phyloP scores from a whole-genome alignment of 2,888 invertebrate species.

The Torymus texanus region DNA sequence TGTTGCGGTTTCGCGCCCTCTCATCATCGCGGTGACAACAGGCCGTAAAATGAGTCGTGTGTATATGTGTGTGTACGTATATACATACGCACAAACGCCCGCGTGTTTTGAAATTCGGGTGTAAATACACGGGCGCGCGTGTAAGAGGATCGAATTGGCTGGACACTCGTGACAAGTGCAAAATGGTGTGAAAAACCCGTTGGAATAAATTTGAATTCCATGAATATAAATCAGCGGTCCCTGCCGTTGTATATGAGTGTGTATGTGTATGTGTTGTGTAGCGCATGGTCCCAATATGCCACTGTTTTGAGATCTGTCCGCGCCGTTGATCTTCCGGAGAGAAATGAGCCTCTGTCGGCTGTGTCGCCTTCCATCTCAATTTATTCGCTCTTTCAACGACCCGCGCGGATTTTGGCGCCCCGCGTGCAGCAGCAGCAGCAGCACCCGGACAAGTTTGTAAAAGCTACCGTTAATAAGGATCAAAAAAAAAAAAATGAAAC shows the following conservation, averaged over 20 bases:
- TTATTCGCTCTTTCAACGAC: not conserved
- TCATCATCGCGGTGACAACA: not conserved
- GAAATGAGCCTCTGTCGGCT: constrained; percentile 12
- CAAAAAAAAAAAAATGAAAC: too few species aligned
- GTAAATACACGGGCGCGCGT: constrained; percentile 4
- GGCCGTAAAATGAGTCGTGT: too few species aligned
- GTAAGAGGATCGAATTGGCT: constrained; percentile 13
- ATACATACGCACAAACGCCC: not conserved
- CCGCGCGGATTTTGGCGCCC: too few species aligned
- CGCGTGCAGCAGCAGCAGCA: too few species aligned
- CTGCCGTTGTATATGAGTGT: too few species aligned
- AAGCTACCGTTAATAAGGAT: too few species aligned
- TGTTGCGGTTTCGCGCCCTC: not conserved
- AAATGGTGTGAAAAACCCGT: constrained; percentile 48
- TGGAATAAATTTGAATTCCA: constrained; percentile 53
- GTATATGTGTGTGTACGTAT: too few species aligned
- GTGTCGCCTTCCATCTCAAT: constrained; percentile 21
- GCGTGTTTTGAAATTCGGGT: constrained; percentile 12
- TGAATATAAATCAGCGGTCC: constrained; percentile 36
- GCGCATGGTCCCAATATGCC: constrained; percentile 27
- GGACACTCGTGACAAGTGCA: constrained; percentile 49
- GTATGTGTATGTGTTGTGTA: not conserved
- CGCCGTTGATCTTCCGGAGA: not conserved
- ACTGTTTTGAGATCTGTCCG: not conserved
- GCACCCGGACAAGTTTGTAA: too few species aligned